A percentile compares a stretch with the other conserved stretches of the same genome.
These are phyloP conservation scores for Sebastes hubbsi DNA, from an alignment of 2,797 vertebrate genomes.

Conservation along the genomic window DNA sequence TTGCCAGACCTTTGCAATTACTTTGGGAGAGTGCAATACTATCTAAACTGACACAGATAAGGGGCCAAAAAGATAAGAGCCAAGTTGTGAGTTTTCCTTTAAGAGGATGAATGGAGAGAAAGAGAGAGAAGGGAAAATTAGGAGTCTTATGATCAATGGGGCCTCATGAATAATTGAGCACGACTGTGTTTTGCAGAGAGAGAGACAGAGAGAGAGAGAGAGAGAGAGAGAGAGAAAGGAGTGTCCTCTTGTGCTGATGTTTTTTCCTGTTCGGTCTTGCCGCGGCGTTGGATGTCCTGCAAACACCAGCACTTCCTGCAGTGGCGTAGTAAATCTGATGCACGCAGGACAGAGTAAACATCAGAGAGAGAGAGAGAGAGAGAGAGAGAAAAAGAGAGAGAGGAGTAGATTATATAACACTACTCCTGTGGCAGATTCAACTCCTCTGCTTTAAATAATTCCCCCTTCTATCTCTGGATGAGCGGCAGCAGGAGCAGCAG, in stretches of 20 bases:
- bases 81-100: not conserved
- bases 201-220: not conserved
- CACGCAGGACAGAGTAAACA: slow-evolving; percentile 58
- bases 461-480: slow-evolving; percentile 23
- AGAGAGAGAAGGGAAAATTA: slow-evolving; percentile 25
- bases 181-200: slow-evolving; percentile 24
- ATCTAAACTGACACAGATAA: not conserved
- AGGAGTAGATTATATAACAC: slow-evolving; percentile 67
- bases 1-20: not conserved
- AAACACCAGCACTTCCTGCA: slow-evolving; percentile 64
- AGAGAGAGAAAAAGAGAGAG: not conserved
- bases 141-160: slow-evolving; percentile 62
- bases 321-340: slow-evolving; percentile 68
- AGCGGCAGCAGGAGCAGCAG: slow-evolving; percentile 21
- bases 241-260: slow-evolving; percentile 47
- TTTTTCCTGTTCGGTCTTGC: slow-evolving; percentile 39
- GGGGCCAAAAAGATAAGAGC: not conserved
- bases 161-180: slow-evolving; percentile 75
- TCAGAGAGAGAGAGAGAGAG: slow-evolving; percentile 4
- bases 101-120: slow-evolving; percentile 12
- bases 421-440: slow-evolving; percentile 38
- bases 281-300: slow-evolving; percentile 49
- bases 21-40: not conserved
- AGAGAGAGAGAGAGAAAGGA: not conserved
- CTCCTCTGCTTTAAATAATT: slow-evolving; percentile 42